A percentile compares a stretch with the other conserved stretches of the same genome.
Evolutionary conservation across 2,113 vertebrate genomes (phyloP).

Genomic region (Centropristis striata): DNA sequence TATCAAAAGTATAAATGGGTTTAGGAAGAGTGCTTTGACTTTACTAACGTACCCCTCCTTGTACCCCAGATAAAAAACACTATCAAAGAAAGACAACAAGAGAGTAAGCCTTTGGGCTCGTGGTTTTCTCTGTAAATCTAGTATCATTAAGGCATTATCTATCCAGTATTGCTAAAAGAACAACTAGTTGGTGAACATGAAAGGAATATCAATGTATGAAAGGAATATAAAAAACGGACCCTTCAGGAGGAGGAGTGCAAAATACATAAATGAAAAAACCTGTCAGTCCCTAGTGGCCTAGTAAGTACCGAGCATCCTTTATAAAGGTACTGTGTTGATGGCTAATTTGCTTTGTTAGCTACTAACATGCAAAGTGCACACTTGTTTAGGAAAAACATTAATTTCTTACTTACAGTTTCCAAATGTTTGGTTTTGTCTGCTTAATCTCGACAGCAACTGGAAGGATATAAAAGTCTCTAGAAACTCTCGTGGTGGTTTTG

Average conservation of each 20-base stretch:
- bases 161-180: slow-evolving; percentile 85
- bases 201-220: slow-evolving; percentile 52
- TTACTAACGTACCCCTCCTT: slow-evolving; percentile 29
- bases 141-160: slow-evolving; percentile 83
- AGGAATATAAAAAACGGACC: slow-evolving; percentile 48
- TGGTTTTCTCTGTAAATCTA: slow-evolving; percentile 62
- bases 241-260: slow-evolving; percentile 74
- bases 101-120: slow-evolving; percentile 57
- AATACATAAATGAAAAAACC: slow-evolving; percentile 71
- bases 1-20: slow-evolving; percentile 78
- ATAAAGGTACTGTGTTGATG: slow-evolving; percentile 54
- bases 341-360: slow-evolving; percentile 68
- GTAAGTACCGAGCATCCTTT: slow-evolving; percentile 61
- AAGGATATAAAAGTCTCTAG: slow-evolving; percentile 71
- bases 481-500: slow-evolving; percentile 45
- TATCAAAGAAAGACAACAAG: slow-evolving; percentile 64
- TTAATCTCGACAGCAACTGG: slow-evolving; percentile 83
- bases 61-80: slow-evolving; percentile 66
- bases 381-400: slow-evolving; percentile 55
- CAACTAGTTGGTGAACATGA: slow-evolving; percentile 59
- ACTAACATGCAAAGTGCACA: slow-evolving; percentile 78
- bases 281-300: slow-evolving; percentile 62
- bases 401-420: slow-evolving; percentile 62
- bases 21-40: slow-evolving; percentile 56
- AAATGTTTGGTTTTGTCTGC: slow-evolving; percentile 82